Conservation (phyloP, 23 tunicate genomes). For the Styela clava region DNA sequence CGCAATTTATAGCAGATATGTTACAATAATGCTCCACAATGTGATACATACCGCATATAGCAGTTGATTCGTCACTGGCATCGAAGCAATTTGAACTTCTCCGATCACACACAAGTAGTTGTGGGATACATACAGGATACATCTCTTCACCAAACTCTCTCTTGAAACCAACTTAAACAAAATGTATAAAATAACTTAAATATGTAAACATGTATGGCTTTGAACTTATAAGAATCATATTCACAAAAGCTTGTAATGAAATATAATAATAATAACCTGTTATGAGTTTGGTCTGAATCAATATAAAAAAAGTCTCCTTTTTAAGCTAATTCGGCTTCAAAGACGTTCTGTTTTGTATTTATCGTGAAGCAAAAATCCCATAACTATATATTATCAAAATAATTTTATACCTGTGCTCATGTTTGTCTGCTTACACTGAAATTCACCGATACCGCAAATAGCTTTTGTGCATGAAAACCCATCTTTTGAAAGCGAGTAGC, state of each 20-base stretch:
- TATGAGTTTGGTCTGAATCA: too few species aligned
- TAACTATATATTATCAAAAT: too few species aligned
- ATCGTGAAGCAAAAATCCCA: too few species aligned
- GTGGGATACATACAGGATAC: constrained; percentile 2
- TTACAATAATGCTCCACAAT: background rate
- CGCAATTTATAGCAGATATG: too few species aligned
- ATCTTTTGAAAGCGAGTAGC: background rate
- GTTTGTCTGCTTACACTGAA: background rate
- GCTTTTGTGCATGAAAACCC: background rate
- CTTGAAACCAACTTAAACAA: background rate
- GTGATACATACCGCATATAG: constrained; percentile 4
- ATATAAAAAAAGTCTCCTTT: too few species aligned
- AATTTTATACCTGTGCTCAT: background rate
- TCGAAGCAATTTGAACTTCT: background rate
- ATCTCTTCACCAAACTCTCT: background rate
- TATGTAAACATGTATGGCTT: too few species aligned
- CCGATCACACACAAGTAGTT: background rate
- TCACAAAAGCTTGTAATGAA: too few species aligned
- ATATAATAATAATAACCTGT: too few species aligned
- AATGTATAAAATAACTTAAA: too few species aligned
- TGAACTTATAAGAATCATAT: too few species aligned
- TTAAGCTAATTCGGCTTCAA: too few species aligned
- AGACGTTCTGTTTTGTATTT: too few species aligned
- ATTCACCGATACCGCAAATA: constrained; percentile 1
- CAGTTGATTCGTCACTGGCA: constrained; percentile 20